Evolutionary conservation across 2,113 vertebrate species (phyloP).

Genomic region (Guaruba guarouba): DNA sequence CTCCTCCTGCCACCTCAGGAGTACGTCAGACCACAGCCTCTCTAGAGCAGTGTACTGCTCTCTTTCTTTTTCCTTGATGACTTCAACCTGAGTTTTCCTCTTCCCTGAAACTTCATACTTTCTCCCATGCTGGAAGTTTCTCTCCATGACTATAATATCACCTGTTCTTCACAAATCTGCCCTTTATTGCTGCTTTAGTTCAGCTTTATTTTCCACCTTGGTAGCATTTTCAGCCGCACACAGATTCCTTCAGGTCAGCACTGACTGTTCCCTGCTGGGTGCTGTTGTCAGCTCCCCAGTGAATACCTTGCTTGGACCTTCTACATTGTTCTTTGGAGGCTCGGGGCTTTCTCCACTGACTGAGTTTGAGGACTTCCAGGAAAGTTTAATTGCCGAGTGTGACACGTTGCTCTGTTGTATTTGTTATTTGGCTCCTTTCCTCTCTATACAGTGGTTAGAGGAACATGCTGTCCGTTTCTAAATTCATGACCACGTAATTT

Average conservation of each 20-base stretch:
- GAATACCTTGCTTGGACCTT: not conserved
- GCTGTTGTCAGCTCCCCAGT: not conserved
- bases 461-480: not conserved
- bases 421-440: not conserved
- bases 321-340: not conserved
- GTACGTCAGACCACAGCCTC: not conserved
- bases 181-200: not conserved
- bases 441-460: not conserved
- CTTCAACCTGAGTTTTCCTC: not conserved
- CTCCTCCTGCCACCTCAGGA: not conserved
- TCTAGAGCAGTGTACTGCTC: not conserved
- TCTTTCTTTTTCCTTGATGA: not conserved
- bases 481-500: not conserved
- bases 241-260: not conserved
- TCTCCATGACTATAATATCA: not conserved
- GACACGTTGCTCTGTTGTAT: not conserved
- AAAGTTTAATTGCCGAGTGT: not conserved
- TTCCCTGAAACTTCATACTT: not conserved
- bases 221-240: not conserved
- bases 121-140: not conserved
- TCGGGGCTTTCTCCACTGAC: not conserved
- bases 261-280: not conserved
- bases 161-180: not conserved
- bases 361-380: not conserved
- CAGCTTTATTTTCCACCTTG: not conserved